Percentiles rank a stretch among this genome's conserved stretches.
These are phyloP conservation scores for Seriola dumerili DNA, from an alignment of 2,113 vertebrate species.

Conservation along the genomic window DNA sequence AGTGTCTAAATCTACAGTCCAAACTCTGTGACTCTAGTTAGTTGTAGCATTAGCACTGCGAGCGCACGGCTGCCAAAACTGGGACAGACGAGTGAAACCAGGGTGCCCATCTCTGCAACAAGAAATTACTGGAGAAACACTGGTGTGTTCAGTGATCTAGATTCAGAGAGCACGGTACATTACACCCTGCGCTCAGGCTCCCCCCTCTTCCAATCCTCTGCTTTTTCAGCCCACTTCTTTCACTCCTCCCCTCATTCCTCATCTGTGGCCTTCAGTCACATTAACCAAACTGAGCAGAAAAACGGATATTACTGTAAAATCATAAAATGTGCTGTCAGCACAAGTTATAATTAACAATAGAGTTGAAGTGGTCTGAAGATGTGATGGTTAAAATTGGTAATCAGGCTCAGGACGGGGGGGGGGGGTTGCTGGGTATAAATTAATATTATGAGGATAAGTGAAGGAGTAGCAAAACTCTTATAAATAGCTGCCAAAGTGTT, in stretches of 20 bases:
- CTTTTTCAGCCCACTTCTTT: constrained; percentile 46
- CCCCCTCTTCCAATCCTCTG: constrained; percentile 47
- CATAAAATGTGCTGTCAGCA: constrained; percentile 31
- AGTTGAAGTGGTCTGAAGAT: neutral
- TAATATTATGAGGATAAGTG: neutral
- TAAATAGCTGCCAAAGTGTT: neutral
- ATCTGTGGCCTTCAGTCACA: constrained; percentile 38
- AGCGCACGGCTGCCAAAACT: constrained; percentile 38
- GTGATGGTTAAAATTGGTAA: neutral
- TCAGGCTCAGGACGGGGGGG: neutral
- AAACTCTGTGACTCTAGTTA: constrained; percentile 7
- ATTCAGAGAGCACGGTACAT: constrained; percentile 75
- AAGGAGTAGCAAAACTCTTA: neutral
- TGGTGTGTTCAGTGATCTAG: constrained; percentile 82
- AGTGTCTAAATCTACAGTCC: neutral
- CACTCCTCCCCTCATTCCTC: constrained; percentile 26
- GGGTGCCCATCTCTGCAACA: constrained; percentile 50
- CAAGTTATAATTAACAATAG: constrained; percentile 22
- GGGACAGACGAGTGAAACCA: constrained; percentile 57
- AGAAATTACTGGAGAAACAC: constrained; percentile 66
- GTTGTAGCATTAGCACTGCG: constrained; percentile 19
- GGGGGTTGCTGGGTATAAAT: neutral
- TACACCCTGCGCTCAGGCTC: constrained; percentile 58
- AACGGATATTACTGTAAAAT: constrained; percentile 33
- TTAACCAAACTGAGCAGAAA: constrained; percentile 52